These are phyloP conservation scores for Pteronura brasiliensis DNA, from an alignment of 2,113 vertebrate genomes.

Conservation along the genomic window DNA sequence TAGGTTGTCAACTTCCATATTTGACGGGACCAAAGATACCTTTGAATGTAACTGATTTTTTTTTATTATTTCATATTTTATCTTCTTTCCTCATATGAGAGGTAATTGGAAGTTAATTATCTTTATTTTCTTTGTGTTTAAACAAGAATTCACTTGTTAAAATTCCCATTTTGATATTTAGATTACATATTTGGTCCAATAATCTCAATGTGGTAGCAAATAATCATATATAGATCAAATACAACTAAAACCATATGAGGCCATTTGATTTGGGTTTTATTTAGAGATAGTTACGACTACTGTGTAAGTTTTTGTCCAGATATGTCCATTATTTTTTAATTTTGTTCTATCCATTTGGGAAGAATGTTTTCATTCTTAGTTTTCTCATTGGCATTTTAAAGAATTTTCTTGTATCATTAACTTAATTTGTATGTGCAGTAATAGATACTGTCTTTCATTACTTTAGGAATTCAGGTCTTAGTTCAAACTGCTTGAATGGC, in stretches of 20 bases:
- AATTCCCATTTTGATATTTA: background rate
- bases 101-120: background rate
- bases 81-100: background rate
- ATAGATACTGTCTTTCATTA: background rate
- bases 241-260: background rate
- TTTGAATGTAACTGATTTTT: background rate
- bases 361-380: background rate
- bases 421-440: background rate
- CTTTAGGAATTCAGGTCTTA: background rate
- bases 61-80: background rate
- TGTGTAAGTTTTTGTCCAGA: background rate
- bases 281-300: background rate
- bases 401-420: background rate
- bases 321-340: background rate
- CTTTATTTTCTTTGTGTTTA: slow-evolving; percentile 11
- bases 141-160: slow-evolving; percentile 26
- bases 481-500: background rate
- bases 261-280: slow-evolving; percentile 24
- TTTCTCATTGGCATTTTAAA: slow-evolving; percentile 12
- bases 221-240: background rate
- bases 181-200: background rate
- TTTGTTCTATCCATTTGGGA: background rate
- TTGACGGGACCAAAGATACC: slow-evolving; percentile 10
- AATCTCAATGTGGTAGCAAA: background rate
- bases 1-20: background rate